Evolutionary conservation across 2,113 vertebrate genomes (phyloP).

Genomic region (Pteropus alecto): DNA sequence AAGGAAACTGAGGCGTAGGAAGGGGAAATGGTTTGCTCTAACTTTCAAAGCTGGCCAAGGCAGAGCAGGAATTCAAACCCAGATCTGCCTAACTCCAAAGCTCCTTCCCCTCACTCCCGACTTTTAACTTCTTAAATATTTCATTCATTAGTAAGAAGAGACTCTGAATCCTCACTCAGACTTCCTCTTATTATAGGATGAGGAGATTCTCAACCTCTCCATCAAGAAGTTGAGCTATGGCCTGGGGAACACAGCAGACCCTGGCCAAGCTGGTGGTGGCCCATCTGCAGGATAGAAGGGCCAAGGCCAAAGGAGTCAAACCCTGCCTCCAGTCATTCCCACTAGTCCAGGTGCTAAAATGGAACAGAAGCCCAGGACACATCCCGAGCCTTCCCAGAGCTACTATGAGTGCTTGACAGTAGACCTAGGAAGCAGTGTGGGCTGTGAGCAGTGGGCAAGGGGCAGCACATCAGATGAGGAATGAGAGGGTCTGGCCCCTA

Average conservation of each 20-base stretch:
- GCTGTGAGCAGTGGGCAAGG: too few relatives aligned
- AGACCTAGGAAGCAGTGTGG: not conserved
- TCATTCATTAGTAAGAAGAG: not conserved
- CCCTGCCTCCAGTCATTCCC: not conserved
- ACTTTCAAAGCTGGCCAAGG: not conserved
- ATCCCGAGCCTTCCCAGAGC: not conserved
- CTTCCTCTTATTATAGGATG: not conserved
- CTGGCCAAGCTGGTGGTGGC: not conserved
- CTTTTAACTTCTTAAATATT: not conserved
- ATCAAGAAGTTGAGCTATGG: not conserved
- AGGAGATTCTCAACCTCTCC: not conserved
- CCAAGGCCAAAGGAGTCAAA: not conserved
- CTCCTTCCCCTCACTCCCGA: not conserved
- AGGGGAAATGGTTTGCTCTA: not conserved
- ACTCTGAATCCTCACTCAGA: not conserved
- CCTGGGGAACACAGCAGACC: not conserved
- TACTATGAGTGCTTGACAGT: not conserved
- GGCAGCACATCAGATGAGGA: not conserved
- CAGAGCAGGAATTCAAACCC: not conserved
- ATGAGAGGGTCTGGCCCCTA: not conserved
- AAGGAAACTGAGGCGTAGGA: not conserved
- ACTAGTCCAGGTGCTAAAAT: not conserved
- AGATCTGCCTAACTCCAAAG: not conserved
- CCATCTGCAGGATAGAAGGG: not conserved
- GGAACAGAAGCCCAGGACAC: not conserved